Evolutionary conservation across 2,797 vertebrate species (phyloP).

Genomic region (Labroides dimidiatus): DNA sequence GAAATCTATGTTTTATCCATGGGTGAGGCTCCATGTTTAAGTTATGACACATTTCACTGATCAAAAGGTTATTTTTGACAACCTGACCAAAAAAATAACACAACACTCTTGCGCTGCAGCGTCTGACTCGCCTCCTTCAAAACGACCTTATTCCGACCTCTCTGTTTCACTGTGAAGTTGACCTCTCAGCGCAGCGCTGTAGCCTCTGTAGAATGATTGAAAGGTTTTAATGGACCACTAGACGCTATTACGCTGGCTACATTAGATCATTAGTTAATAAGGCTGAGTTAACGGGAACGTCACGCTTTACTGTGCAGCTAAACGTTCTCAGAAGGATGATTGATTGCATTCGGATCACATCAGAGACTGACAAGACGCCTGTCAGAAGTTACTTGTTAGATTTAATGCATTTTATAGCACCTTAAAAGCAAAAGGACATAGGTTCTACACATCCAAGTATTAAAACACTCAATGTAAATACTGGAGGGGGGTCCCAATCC

Average conservation of each 20-base stretch:
- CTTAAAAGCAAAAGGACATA: no score
- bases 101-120: neutral
- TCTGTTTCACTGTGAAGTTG: conserved; percentile 2
- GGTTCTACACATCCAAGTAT: no score
- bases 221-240: conserved; percentile 14
- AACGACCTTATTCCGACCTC: conserved; percentile 25
- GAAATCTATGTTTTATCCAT: neutral
- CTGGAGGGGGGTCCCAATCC: no score
- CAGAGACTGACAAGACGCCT: neutral
- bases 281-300: neutral
- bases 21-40: neutral
- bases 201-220: conserved; percentile 37
- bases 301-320: conserved; percentile 22
- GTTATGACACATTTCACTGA: conserved; percentile 7
- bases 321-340: conserved; percentile 13
- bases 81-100: neutral
- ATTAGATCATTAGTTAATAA: conserved; percentile 62
- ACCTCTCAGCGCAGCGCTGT: conserved; percentile 16
- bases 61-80: neutral
- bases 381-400: neutral
- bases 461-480: no score
- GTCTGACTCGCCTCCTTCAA: neutral
- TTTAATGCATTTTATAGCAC: neutral
- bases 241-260: conserved; percentile 19
- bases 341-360: conserved; percentile 6